phyloP scores from a whole-genome alignment of 2,888 invertebrate genomes.

The Ashinkailepas kermadecensis region DNA sequence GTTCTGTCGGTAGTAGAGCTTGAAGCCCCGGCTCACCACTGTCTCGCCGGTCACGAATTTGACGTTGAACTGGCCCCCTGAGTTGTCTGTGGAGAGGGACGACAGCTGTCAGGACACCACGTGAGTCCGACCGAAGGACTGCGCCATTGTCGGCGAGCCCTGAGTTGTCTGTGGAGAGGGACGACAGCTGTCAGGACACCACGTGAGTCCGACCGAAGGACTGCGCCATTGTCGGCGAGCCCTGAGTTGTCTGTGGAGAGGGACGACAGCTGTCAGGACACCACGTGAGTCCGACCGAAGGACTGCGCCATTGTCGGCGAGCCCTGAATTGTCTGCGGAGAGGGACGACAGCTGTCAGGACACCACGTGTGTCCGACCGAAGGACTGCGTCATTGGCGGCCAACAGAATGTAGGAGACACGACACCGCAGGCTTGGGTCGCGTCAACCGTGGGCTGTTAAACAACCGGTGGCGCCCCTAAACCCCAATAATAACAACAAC shows the following conservation, averaged over 20 bases:
- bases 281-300: no score
- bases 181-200: neutral
- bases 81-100: constrained; percentile 49
- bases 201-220: no score
- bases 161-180: constrained; percentile 50
- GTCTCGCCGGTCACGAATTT: constrained; percentile 58
- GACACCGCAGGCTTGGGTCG: no score
- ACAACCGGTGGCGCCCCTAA: no score
- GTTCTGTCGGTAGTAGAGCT: constrained; percentile 60
- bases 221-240: no score
- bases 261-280: neutral
- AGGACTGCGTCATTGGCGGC: no score
- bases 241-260: constrained; percentile 53
- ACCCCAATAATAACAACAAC: no score
- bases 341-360: neutral
- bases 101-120: neutral
- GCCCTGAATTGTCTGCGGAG: constrained; percentile 53
- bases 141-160: constrained; percentile 37
- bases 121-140: no score
- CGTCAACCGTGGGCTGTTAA: no score
- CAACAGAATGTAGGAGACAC: no score
- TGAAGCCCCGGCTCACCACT: constrained; percentile 61
- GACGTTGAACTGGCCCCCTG: constrained; percentile 61
- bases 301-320: no score
- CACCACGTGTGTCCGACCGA: no score